Evolutionary conservation across 2,888 invertebrate genomes (phyloP).

Genomic region (Dasypolia templi): DNA sequence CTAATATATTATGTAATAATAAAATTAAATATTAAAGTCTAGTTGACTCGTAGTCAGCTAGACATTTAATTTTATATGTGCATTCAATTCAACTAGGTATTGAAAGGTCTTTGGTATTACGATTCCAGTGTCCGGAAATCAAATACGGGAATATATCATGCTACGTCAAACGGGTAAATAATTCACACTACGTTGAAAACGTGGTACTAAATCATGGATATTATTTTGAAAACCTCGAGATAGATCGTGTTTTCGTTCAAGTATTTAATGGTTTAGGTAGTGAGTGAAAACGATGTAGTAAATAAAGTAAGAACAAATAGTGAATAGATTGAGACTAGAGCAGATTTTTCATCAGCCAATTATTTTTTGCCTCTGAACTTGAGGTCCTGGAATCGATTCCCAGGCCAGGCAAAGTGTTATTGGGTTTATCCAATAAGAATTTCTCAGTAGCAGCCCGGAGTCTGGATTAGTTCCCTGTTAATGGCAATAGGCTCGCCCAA

Average conservation of each 20-base stretch:
- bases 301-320: not conserved
- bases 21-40: no score
- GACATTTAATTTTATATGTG: constrained; percentile 24
- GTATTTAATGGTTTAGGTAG: not conserved
- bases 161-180: constrained; percentile 49
- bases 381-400: no score
- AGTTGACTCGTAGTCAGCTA: not conserved
- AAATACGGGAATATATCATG: constrained; percentile 61
- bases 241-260: constrained; percentile 31
- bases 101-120: constrained; percentile 39
- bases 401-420: not conserved
- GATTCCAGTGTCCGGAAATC: constrained; percentile 62
- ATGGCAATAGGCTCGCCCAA: no score
- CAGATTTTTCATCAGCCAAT: not conserved
- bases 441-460: not conserved
- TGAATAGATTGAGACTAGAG: no score
- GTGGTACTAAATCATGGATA: constrained; percentile 45
- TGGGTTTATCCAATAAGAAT: not conserved
- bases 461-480: not conserved
- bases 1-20: no score
- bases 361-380: not conserved
- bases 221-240: constrained; percentile 34
- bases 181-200: constrained; percentile 49
- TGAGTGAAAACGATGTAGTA: not conserved
- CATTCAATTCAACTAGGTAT: constrained; percentile 27